Evolutionary conservation across 2,888 invertebrate species (phyloP).

Genomic region (Caenorhabditis becei): DNA sequence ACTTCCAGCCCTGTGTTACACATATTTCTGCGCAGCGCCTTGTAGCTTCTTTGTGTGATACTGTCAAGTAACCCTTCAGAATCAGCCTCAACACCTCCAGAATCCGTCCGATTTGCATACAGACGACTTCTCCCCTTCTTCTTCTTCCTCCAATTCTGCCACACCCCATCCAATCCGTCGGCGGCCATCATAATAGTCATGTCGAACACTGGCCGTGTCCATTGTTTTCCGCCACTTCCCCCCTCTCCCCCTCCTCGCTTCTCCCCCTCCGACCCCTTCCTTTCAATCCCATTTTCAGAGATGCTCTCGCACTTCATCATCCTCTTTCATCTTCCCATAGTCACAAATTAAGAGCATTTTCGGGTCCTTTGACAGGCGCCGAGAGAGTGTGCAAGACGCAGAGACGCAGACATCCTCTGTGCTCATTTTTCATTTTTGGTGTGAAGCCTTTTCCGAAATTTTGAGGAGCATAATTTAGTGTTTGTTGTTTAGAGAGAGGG

Average conservation of each 20-base stretch:
- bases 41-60: neutral
- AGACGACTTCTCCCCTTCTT: conserved; percentile 32
- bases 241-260: conserved; percentile 13
- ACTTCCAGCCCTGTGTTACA: no score
- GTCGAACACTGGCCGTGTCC: conserved; percentile 37
- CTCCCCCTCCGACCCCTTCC: neutral
- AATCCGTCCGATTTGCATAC: conserved; percentile 48
- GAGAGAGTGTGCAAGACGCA: neutral
- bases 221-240: conserved; percentile 15
- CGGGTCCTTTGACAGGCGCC: conserved; percentile 2
- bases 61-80: neutral
- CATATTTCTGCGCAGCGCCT: no score
- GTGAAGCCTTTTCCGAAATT: conserved; percentile 43
- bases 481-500: conserved; percentile 36
- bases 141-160: conserved; percentile 10
- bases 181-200: conserved; percentile 38
- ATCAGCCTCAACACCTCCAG: conserved; percentile 21
- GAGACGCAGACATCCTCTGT: conserved; percentile 5
- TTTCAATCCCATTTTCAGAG: conserved; percentile 47
- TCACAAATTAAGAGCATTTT: conserved; percentile 47
- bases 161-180: conserved; percentile 45
- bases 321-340: conserved; percentile 2
- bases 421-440: conserved; percentile 56
- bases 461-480: conserved; percentile 53
- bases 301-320: conserved; percentile 10